Percentiles rank a stretch among this genome's conserved stretches.
phyloP scores from a whole-genome alignment of 2,113 vertebrate genomes.

The Lipophrys pholis region DNA sequence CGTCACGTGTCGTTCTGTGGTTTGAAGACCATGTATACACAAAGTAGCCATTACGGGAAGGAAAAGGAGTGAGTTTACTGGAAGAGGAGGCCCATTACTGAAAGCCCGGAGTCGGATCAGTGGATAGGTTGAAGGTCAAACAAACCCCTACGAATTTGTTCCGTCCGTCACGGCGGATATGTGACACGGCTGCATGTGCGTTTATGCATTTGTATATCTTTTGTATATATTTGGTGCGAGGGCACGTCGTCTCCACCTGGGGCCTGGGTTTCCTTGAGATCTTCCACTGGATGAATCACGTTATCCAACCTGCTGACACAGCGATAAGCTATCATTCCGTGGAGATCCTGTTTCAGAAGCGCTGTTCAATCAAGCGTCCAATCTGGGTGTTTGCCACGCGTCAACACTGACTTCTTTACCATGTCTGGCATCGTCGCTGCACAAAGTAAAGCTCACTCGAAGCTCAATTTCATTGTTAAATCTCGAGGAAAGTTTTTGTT shows the following conservation, averaged over 20 bases:
- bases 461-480: neutral
- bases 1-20: slow-evolving; percentile 73
- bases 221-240: slow-evolving; percentile 39
- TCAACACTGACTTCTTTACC: slow-evolving; percentile 47
- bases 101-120: slow-evolving; percentile 49
- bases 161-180: slow-evolving; percentile 53
- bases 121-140: slow-evolving; percentile 74
- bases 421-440: slow-evolving; percentile 22
- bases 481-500: neutral
- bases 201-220: slow-evolving; percentile 2
- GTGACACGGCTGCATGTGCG: slow-evolving; percentile 22
- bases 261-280: slow-evolving; percentile 59
- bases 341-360: slow-evolving; percentile 60
- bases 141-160: slow-evolving; percentile 58
- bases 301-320: slow-evolving; percentile 61
- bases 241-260: slow-evolving; percentile 29
- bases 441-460: slow-evolving; percentile 24
- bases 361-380: slow-evolving; percentile 42
- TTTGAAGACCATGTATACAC: slow-evolving; percentile 68
- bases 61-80: slow-evolving; percentile 75
- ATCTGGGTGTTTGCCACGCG: slow-evolving; percentile 54
- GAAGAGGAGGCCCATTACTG: slow-evolving; percentile 73
- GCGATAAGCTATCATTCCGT: slow-evolving; percentile 72
- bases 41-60: slow-evolving; percentile 79
- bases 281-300: slow-evolving; percentile 60